phyloP scores from a whole-genome alignment of 2,797 vertebrate genomes.

The Adrianichthys oophorus region DNA sequence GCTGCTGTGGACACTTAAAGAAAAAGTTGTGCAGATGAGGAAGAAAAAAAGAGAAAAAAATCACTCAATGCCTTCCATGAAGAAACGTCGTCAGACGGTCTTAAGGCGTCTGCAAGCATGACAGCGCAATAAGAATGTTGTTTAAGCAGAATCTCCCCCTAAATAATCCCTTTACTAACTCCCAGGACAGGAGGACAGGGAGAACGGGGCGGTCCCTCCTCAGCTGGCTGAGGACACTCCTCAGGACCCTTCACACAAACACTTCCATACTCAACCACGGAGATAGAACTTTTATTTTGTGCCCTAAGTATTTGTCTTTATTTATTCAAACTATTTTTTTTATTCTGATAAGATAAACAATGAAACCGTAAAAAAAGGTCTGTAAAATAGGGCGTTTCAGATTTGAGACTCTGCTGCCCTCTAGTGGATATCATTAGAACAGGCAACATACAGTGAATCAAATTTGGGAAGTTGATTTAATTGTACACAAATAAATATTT shows the following conservation, averaged over 20 bases:
- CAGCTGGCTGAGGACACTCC: slow-evolving; percentile 26
- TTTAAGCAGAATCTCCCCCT: slow-evolving; percentile 46
- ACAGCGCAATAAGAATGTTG: slow-evolving; percentile 50
- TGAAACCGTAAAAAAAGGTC: no score
- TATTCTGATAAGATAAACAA: no score
- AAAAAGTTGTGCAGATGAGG: slow-evolving; percentile 8
- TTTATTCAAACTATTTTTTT: no score
- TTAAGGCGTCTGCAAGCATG: slow-evolving; percentile 50
- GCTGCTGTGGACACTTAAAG: neutral
- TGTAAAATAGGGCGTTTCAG: neutral
- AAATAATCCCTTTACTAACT: slow-evolving; percentile 38
- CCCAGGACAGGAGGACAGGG: slow-evolving; percentile 1
- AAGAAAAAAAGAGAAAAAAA: neutral
- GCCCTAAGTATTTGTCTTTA: no score
- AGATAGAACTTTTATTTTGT: no score
- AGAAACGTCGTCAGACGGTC: slow-evolving; percentile 22
- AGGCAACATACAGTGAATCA: neutral
- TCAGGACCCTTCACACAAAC: neutral
- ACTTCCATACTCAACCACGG: no score
- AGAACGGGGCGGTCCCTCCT: slow-evolving; percentile 42
- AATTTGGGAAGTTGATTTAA: no score
- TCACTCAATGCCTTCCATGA: slow-evolving; percentile 27
- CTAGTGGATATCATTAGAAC: slow-evolving; percentile 24
- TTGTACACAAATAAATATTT: no score
- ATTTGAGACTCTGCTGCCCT: slow-evolving; percentile 33